Base-by-base conservation (phyloP, 2,888 invertebrate genomes). In the Crematogaster levior region DNA sequence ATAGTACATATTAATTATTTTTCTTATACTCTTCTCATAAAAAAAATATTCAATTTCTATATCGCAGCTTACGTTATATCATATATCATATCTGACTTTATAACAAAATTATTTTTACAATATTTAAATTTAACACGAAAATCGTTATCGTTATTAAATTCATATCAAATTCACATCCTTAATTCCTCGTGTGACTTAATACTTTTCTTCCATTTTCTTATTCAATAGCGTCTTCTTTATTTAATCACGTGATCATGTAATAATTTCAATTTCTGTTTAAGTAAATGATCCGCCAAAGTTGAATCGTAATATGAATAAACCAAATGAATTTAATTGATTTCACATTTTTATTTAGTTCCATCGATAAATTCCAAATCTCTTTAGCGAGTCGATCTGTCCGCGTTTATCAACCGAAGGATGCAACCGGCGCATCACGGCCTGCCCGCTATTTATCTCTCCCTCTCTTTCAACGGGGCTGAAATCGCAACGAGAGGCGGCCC, bases 401-500 rank as follows among this genome's bases (percentile, higher is more conserved):
- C 18, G 30, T 77, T 77, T 77, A 70, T 56, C 34, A 30, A 66
- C 27, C n/a, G n/a, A 51, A 66, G 6, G 40, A 53, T 53, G 68
- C 75, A 40, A 51, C 34, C 72, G 30, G 60, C 40, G 43, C 72
- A 46, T 75, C 48, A 51, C 37, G 51, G 15, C 24, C 48, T n/a
- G 34, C 70, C 30, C 21, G 43, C 30, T 72, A 77, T 72, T 77
- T 77, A 77, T 34, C 34, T 40, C 43, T 46, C 18, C 34, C 73
- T 56, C 48, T 56, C 43, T 21, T 18, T 18, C 73, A 68, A n/a
- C 43, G 24, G 27, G 34, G 43, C 3, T 70, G 43, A 77, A 56
- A 72, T 77, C 72, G 73, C 72, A 77, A 77, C 72, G 77, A 72
- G 73, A 77, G 73, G 77, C 77, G 72, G 77, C 72, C 77, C 53